Evolutionary conservation across 1,140 invertebrate genomes (phyloP), one percentile per base, ranked within the genome.

Genomic region (Trichoplusia ni): DNA sequence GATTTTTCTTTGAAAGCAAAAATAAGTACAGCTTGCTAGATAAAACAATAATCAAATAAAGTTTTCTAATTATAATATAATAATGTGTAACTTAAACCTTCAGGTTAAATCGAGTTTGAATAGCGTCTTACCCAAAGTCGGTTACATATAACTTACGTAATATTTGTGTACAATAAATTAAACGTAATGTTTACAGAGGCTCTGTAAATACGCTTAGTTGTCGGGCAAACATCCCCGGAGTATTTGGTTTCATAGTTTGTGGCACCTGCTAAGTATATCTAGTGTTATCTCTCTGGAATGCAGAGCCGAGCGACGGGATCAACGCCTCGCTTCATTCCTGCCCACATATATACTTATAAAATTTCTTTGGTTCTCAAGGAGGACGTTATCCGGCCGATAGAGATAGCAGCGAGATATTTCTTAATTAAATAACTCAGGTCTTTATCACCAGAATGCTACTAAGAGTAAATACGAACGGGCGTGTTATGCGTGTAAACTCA

Each of bases 201-300:
- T 62, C 33, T 67, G 59, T 77, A 79, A 79, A 81, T 77, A 79
- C 67, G 56, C 29, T 65, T 51, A 68, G 61, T 62, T 59, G 13
- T 53, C 14, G 62, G 38, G 46, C 64, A 74, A 71, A 72, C 71
- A 74, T 62, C 56, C 59, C 46, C 40, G 59, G 29, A 60, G 59
- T 73, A 74, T 78, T 80, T 77, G 72, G 61, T 59, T 70, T 51
- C 53, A 61, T 64, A 64, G 62, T 75, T 65, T 49, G 33, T 65
- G 60, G 68, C 79, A 82, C 71, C 74, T 77, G 71, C 64, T 58
- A 44, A 31, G 16, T 35, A 33, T 51, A 58, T 49, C 65, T 44
- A 56, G 47, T 70, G 68, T 83, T 85, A 85, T 85, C 82, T 77
- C 44, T 18, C 16, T 14, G 77, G 75, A 77, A 82, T 79, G 75